Evolutionary conservation across 2,888 invertebrate genomes (phyloP).

Genomic region (Cataglyphis albicans): DNA sequence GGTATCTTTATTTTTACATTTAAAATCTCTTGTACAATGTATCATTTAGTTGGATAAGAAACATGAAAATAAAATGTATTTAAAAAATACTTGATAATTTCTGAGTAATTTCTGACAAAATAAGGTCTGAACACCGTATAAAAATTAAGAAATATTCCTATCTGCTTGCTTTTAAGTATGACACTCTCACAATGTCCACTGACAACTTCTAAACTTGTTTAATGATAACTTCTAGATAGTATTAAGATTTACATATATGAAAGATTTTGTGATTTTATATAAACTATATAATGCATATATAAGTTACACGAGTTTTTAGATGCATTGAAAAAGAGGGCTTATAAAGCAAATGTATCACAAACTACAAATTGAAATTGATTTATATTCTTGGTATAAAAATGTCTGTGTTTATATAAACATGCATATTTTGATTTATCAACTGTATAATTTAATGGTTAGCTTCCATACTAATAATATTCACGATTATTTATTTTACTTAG

Average conservation of each 20-base stretch:
- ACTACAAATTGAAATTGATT: neutral
- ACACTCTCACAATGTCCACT: neutral
- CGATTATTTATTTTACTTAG: neutral
- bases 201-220: slow-evolving; percentile 6
- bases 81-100: neutral
- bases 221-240: neutral
- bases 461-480: neutral
- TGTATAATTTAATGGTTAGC: neutral
- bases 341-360: neutral
- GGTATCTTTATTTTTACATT: neutral
- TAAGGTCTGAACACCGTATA: neutral
- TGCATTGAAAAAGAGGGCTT: neutral
- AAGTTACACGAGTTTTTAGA: neutral
- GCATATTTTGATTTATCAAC: neutral
- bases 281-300: neutral
- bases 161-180: neutral
- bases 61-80: neutral
- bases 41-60: neutral
- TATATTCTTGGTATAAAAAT: neutral
- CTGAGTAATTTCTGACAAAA: neutral
- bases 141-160: too few species aligned
- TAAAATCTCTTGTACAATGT: neutral
- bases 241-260: neutral
- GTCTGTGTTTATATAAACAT: neutral
- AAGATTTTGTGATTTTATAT: slow-evolving; percentile 7